A percentile compares a stretch with the other conserved stretches of the same genome.
phyloP scores from a whole-genome alignment of 2,888 invertebrate genomes.

The Sepiola atlantica region DNA sequence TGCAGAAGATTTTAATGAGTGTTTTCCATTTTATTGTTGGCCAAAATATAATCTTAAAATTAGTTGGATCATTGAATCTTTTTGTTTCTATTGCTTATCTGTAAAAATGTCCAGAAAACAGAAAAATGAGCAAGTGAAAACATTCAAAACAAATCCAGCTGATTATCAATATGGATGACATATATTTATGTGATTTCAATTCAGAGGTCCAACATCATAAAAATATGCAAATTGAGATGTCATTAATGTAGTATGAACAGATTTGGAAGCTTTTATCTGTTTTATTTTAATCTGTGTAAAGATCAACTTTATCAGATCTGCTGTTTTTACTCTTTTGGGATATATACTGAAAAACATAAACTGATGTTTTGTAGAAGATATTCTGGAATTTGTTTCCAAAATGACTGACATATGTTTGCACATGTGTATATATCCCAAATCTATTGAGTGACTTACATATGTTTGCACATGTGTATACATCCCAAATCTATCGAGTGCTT shows the following conservation, averaged over 20 bases:
- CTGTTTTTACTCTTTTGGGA: not conserved
- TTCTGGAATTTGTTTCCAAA: not conserved
- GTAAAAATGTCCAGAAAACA: not conserved
- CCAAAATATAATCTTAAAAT: no score
- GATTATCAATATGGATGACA: not conserved
- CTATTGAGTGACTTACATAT: no score
- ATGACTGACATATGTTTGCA: not conserved
- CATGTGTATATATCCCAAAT: no score
- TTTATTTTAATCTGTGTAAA: not conserved
- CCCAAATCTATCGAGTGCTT: not conserved
- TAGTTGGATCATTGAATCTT: no score
- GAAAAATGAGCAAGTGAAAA: not conserved
- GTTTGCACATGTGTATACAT: not conserved
- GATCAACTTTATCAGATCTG: not conserved
- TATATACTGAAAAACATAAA: not conserved
- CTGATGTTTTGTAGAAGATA: not conserved
- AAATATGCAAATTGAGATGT: not conserved
- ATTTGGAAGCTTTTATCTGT: not conserved
- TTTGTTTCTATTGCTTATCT: not conserved
- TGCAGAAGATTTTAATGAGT: no score
- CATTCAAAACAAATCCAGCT: not conserved
- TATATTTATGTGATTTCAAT: not conserved
- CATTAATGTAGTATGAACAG: not conserved
- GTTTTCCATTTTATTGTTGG: no score
- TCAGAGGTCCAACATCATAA: not conserved